Evolutionary conservation across 1,140 invertebrate species (phyloP), one percentile per base, ranked within the genome.

Genomic region (Heterodera carotae): DNA sequence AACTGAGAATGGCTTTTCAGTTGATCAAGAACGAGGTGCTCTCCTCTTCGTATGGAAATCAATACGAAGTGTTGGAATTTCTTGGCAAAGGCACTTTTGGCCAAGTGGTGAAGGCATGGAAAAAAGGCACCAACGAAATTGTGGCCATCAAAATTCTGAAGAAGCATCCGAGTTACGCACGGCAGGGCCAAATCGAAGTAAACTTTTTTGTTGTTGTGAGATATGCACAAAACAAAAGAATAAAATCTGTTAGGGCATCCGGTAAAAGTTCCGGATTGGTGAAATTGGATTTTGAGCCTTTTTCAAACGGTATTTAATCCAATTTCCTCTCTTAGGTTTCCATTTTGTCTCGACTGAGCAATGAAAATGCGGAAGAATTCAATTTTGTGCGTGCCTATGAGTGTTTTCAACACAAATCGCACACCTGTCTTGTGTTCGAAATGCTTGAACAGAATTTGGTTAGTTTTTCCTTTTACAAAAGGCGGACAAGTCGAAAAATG

Each of bases 21-120:
- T 76, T 87, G 34, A 87, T 87, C 53, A 87, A 87, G 73, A 87
- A 87, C 64, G 85, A 87, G 78, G 84, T 88, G n/a, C 82, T 87
- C 25, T 60, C 66, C 34, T 88, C 86, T 29, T 85, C 85, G 7
- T 88, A 88, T 66, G 78, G 82, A 3, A 87, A 86, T 69, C 79
- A 87, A n/a, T 97, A 97, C 90, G 95, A 97, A 90, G 97, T 99
- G 77, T 91, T 99, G 83, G 97, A 99, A 89, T 99, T 99, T 90
- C 91, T 99, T 80, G 97, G 97, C 33, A 86, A 82, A 92, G 97
- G 82, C 81, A 99, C 97, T 69, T 99, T 99, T 90, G 97, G 97
- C 78, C 96, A 98, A 89, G 96, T 99, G 83, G 96, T 98, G 83
- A 99, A 99, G 91, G 99, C 97, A 89, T 99, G 97, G 97, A 99